Percentiles rank a stretch among this genome's conserved stretches.
Evolutionary conservation across 2,113 vertebrate genomes (phyloP).

Genomic region (Gila orcuttii): DNA sequence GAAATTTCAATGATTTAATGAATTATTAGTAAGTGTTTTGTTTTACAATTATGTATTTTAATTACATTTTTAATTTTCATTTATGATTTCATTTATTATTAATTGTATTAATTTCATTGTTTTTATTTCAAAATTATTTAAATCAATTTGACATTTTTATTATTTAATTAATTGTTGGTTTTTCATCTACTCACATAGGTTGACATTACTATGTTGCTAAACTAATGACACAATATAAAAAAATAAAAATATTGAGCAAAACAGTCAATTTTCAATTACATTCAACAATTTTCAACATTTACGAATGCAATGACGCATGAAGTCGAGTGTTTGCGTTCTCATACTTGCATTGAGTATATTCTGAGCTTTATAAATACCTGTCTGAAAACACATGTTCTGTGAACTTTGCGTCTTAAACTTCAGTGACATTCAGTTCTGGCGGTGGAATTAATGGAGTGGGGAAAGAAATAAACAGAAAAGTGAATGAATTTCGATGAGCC

Average conservation of each 20-base stretch:
- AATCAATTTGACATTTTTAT: not conserved
- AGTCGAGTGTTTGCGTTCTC: not conserved
- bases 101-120: not conserved
- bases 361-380: not conserved
- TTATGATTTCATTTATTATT: not conserved
- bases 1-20: not conserved
- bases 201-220: not conserved
- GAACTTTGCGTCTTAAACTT: not conserved
- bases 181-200: not conserved
- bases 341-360: not conserved
- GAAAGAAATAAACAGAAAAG: conserved; percentile 55
- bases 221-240: not conserved
- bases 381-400: conserved; percentile 1
- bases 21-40: not conserved
- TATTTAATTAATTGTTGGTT: not conserved
- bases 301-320: not conserved
- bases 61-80: not conserved
- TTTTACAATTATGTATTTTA: not conserved
- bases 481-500: conserved; percentile 66
- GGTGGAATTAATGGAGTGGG: conserved; percentile 42
- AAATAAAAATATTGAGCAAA: not conserved
- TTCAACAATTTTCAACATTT: not conserved
- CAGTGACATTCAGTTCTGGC: not conserved
- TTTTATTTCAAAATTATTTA: not conserved
- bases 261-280: not conserved